A percentile compares a stretch with the other conserved stretches of the same genome.
These are phyloP conservation scores for Platycheirus albimanus DNA, from an alignment of 2,888 invertebrate genomes.

Conservation along the genomic window DNA sequence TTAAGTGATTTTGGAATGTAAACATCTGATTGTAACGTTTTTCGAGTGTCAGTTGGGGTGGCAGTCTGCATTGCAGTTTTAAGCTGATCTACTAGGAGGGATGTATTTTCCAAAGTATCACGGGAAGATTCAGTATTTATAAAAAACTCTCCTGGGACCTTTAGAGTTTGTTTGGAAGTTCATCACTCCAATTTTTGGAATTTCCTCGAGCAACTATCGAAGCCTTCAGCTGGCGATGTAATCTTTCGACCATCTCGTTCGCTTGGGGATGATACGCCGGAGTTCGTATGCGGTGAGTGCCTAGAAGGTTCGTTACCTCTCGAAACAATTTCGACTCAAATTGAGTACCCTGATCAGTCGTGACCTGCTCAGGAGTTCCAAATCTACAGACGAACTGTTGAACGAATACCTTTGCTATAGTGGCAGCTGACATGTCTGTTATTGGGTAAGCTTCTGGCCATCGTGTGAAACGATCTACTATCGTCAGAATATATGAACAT, in stretches of 20 bases:
- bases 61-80: constrained; percentile 4
- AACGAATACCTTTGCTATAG: background rate
- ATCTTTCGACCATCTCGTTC: constrained; percentile 3
- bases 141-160: background rate
- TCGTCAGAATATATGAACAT: background rate
- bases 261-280: background rate
- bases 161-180: background rate
- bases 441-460: background rate
- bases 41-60: background rate
- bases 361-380: too few relatives aligned
- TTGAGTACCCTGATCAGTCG: too few relatives aligned
- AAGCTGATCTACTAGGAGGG: background rate
- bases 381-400: background rate
- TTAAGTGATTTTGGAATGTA: constrained; percentile 1
- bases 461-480: constrained; percentile 7
- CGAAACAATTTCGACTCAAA: too few relatives aligned
- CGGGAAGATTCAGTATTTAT: background rate
- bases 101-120: background rate
- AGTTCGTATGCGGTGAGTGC: constrained; percentile 5
- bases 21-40: background rate
- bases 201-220: background rate
- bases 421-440: background rate
- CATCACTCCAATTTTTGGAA: background rate
- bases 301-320: background rate
- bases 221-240: constrained; percentile 3